phyloP scores from a whole-genome alignment of 1,140 invertebrate genomes.

The Sesamia nonagrioides region DNA sequence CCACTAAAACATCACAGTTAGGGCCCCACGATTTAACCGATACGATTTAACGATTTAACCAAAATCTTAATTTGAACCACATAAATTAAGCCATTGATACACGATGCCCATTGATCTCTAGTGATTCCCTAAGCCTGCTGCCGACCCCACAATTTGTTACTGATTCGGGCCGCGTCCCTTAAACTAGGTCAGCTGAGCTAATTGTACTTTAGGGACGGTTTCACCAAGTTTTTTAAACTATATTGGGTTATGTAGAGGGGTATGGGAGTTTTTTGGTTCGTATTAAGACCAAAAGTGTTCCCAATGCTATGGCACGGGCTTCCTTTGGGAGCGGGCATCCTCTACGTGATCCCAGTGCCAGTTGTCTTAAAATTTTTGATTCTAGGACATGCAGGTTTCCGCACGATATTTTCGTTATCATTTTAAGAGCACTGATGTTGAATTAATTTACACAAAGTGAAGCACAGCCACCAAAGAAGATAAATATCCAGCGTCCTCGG shows the following conservation, averaged over 20 bases:
- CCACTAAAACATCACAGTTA: neutral
- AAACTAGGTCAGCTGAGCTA: constrained; percentile 33
- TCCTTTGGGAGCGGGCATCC: no score
- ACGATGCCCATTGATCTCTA: constrained; percentile 20
- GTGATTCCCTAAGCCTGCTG: constrained; percentile 26
- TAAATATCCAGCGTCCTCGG: no score
- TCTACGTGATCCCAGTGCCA: no score
- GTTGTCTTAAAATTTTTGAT: no score
- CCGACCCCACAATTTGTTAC: constrained; percentile 37
- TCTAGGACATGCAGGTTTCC: no score
- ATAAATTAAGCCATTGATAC: constrained; percentile 27
- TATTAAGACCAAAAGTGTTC: no score
- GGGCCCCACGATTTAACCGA: no score
- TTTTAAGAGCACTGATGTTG: no score
- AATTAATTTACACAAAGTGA: no score
- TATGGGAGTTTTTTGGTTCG: neutral
- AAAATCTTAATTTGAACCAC: neutral
- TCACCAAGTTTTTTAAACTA: constrained; percentile 9
- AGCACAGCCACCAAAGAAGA: no score
- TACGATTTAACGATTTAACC: neutral
- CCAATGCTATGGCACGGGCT: no score
- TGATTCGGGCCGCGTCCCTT: neutral
- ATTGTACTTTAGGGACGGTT: constrained; percentile 10
- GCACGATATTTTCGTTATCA: no score
- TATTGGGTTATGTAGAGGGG: neutral